A percentile compares a stretch with the other conserved stretches of the same genome.
phyloP scores from a whole-genome alignment of 2,888 invertebrate species.

The Neoitamus cyanurus region DNA sequence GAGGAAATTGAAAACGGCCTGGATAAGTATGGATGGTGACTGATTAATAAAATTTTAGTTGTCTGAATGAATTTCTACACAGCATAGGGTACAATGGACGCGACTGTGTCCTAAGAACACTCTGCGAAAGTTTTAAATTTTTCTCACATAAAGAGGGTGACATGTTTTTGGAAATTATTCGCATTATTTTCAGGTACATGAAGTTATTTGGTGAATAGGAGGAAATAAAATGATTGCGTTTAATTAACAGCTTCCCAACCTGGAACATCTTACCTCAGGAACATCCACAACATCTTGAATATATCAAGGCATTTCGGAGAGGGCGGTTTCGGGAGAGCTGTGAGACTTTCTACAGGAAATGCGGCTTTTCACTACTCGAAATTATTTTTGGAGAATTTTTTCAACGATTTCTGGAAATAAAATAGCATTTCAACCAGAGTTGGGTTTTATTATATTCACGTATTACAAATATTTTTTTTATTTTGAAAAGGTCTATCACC shows the following conservation, averaged over 20 bases:
- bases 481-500: too few species aligned
- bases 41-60: background rate
- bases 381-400: conserved; percentile 73
- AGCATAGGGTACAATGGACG: conserved; percentile 84
- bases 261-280: conserved; percentile 73
- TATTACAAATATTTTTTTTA: too few species aligned
- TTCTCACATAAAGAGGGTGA: conserved; percentile 73
- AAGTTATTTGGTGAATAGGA: background rate
- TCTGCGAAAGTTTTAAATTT: conserved; percentile 80
- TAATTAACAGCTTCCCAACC: conserved; percentile 73
- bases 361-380: conserved; percentile 79
- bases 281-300: conserved; percentile 73
- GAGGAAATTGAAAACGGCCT: conserved; percentile 67
- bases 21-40: conserved; percentile 71
- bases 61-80: background rate
- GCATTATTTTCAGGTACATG: conserved; percentile 77
- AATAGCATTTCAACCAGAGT: background rate
- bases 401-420: background rate
- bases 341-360: conserved; percentile 69
- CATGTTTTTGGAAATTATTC: conserved; percentile 77
- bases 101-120: conserved; percentile 75
- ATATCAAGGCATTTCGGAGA: conserved; percentile 74
- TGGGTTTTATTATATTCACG: too few species aligned
- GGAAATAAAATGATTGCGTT: background rate
- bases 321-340: conserved; percentile 69